phyloP scores from a whole-genome alignment of 2,888 invertebrate genomes.

The Fragum whitleyi region DNA sequence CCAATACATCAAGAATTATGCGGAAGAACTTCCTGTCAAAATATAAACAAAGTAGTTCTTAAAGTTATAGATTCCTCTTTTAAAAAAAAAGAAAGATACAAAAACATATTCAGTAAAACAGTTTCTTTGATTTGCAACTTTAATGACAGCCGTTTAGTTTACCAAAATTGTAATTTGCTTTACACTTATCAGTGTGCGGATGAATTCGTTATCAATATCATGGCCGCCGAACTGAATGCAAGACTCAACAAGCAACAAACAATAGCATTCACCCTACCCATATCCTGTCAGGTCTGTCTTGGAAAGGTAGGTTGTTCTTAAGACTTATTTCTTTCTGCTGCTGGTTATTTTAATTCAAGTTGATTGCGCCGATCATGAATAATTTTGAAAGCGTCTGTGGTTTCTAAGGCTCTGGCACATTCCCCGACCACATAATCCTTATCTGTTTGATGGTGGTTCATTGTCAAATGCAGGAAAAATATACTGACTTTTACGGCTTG shows the following conservation, averaged over 20 bases:
- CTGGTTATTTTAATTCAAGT: neutral
- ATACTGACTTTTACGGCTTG: no score
- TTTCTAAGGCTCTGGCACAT: constrained; percentile 58
- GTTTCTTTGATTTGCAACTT: no score
- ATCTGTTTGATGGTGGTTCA: no score
- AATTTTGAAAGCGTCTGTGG: constrained; percentile 51
- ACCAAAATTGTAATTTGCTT: no score
- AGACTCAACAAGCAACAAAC: constrained; percentile 72
- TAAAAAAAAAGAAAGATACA: no score
- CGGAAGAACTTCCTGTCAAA: neutral
- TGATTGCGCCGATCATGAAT: neutral
- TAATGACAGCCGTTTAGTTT: no score
- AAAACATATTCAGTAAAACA: no score
- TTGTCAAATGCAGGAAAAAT: no score
- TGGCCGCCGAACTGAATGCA: constrained; percentile 77
- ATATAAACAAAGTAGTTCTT: constrained; percentile 3
- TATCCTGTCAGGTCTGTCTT: constrained; percentile 84
- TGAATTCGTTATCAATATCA: constrained; percentile 55
- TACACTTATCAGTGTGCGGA: no score
- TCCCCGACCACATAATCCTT: no score
- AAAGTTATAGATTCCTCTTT: no score
- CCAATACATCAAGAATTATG: constrained; percentile 44
- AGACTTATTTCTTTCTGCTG: neutral
- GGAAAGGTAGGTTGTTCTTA: constrained; percentile 77
- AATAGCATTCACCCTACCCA: constrained; percentile 81